Base-by-base conservation (phyloP, 2,797 vertebrate genomes). In the Mareca penelope region DNA sequence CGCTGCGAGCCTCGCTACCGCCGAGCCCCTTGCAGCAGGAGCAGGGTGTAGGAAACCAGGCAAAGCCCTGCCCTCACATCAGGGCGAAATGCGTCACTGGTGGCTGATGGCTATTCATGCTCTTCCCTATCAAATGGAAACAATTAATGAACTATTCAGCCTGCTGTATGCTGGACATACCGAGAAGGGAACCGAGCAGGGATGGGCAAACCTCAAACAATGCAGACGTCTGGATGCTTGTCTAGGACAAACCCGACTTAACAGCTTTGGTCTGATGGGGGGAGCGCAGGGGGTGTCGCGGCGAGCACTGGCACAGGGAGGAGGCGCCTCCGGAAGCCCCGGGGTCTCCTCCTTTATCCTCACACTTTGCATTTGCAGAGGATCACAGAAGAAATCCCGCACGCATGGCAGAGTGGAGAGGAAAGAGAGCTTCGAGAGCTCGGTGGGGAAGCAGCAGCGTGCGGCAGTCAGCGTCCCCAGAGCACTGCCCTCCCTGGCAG, bases 121-220 rank as follows among this genome's bases (percentile, higher is more conserved):
- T 23, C 70, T 40, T 63, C 89, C 85, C 92, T 12, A 37, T 9
- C 63, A 44, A 13, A 91, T 86, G 94, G 89, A 90, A 95, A 29
- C 82, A 91, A 92, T 92, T 82, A 93, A 72, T 75, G 88, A 92
- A 56, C 56, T 86, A 89, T 76, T 57, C 50, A 63, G 82, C 61
- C 92, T 22, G 89, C 76, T 33, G 67, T 2, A 39, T 1, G 52
- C 85, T 83, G 93, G 75, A 42, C 84, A 60, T 4, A 6, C 2
- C 3, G 73, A 52, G 75, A 15, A 52, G 82, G 88, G 85, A 85
- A 16, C 15, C 1, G 67, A 42, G 87, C 90, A 80, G 96, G 92
- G 94, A 52, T 40, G 92, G 92, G 92, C 93, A 87, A 80, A 95
- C 80, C 95, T 90, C 96, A 94, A 80, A 93, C 90, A 85, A 92